A percentile compares a stretch with the other conserved stretches of the same genome.
phyloP scores from a whole-genome alignment of 2,113 vertebrate species.

The Menura novaehollandiae region DNA sequence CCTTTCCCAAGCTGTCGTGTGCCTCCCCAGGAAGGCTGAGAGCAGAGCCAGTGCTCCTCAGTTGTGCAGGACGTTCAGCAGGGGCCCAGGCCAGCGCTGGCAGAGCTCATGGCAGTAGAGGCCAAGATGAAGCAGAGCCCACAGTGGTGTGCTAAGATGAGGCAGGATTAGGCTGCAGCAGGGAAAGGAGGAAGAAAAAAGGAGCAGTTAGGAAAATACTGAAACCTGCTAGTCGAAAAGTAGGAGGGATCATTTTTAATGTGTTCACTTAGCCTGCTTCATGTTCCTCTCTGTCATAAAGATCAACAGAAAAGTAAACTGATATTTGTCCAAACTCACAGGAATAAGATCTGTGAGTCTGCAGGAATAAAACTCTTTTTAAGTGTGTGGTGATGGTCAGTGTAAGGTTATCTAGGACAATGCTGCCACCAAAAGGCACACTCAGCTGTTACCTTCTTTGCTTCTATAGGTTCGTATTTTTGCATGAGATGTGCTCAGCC shows the following conservation, averaged over 20 bases:
- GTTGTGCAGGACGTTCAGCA: background rate
- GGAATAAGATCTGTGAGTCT: background rate
- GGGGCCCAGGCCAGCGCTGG: background rate
- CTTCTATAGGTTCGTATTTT: background rate
- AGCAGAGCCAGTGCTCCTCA: background rate
- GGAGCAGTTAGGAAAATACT: background rate
- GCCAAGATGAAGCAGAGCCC: background rate
- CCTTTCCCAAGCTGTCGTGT: background rate
- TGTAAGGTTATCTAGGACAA: background rate
- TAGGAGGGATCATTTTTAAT: background rate
- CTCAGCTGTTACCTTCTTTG: background rate
- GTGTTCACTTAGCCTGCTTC: background rate
- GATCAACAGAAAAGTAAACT: background rate
- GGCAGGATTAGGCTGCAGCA: background rate
- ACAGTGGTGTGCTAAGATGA: background rate
- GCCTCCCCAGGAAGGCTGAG: background rate
- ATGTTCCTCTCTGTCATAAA: background rate
- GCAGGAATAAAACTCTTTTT: background rate
- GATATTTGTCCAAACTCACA: background rate
- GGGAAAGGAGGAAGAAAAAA: background rate
- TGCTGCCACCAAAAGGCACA: conserved; percentile 59
- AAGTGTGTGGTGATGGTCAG: background rate
- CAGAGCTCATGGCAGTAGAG: background rate
- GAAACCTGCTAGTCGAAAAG: background rate
- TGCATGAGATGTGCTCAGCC: background rate